Conservation (phyloP, 2,797 vertebrate genomes). For the Columba guinea region DNA sequence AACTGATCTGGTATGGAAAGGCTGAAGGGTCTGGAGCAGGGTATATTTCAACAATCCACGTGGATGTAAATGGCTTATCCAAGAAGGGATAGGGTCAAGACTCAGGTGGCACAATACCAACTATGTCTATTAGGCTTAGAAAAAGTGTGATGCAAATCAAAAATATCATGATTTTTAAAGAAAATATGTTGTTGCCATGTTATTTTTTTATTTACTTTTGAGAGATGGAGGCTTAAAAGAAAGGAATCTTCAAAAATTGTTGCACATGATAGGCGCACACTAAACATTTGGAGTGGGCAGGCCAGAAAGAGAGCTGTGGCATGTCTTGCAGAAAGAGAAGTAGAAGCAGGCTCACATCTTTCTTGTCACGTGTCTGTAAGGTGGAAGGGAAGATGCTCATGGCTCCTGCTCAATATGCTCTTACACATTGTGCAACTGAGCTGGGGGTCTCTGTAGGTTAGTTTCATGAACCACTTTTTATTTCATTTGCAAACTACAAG, state of each 20-base stretch:
- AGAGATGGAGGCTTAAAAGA: not conserved
- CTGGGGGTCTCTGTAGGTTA: not conserved
- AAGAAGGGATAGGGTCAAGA: not conserved
- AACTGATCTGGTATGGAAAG: not conserved
- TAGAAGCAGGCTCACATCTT: too few relatives aligned
- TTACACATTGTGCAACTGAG: not conserved
- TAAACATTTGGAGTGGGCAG: not conserved
- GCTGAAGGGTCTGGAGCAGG: not conserved
- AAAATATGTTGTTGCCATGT: not conserved
- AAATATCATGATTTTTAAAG: not conserved
- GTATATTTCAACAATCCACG: not conserved
- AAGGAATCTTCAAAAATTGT: not conserved
- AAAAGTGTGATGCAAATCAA: not conserved
- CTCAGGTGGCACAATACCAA: not conserved
- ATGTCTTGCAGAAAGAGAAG: not conserved
- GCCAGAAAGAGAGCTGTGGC: not conserved
- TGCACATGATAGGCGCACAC: not conserved
- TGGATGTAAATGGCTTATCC: not conserved
- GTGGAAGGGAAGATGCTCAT: not conserved
- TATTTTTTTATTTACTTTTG: not conserved
- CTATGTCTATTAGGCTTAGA: not conserved
- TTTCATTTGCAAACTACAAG: not conserved
- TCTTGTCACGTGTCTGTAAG: not conserved
- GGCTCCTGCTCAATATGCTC: not conserved
- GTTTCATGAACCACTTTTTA: not conserved